These are phyloP conservation scores for Potamilus streckersoni DNA, from an alignment of 1,140 invertebrate genomes.

Conservation along the genomic window DNA sequence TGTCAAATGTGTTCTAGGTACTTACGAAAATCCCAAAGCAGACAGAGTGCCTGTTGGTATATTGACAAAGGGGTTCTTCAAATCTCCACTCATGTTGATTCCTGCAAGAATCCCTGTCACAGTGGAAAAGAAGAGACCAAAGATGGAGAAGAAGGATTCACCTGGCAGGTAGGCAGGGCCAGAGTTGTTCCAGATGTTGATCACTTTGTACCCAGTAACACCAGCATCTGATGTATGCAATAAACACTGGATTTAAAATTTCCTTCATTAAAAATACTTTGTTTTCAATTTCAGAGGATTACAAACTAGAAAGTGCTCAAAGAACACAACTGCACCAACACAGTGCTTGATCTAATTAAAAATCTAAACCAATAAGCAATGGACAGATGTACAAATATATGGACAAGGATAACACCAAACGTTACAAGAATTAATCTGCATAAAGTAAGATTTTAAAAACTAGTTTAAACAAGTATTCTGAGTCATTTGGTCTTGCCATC, in stretches of 20 bases:
- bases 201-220: conserved; percentile 86
- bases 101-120: conserved; percentile 83
- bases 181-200: conserved; percentile 85
- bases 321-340: too few species aligned
- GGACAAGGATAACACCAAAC: too few species aligned
- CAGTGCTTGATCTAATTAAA: too few species aligned
- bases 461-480: too few species aligned
- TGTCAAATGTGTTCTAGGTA: background rate
- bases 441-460: too few species aligned
- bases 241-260: conserved; percentile 13
- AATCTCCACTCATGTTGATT: conserved; percentile 97
- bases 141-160: conserved; percentile 76
- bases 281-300: too few species aligned
- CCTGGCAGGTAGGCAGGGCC: conserved; percentile 81
- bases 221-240: conserved; percentile 76
- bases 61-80: conserved; percentile 88
- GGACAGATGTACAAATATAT: too few species aligned
- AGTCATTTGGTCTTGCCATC: too few species aligned
- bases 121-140: conserved; percentile 77
- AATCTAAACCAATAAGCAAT: too few species aligned
- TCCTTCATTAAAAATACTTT: too few species aligned
- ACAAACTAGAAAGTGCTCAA: too few species aligned
- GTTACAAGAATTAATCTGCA: too few species aligned
- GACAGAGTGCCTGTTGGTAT: conserved; percentile 95
- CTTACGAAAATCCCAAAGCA: conserved; percentile 81